Evolutionary conservation across 30 jellyfish, hydroid and myxozoan species (phyloP).

Genomic region (Hydractinia echinata): DNA sequence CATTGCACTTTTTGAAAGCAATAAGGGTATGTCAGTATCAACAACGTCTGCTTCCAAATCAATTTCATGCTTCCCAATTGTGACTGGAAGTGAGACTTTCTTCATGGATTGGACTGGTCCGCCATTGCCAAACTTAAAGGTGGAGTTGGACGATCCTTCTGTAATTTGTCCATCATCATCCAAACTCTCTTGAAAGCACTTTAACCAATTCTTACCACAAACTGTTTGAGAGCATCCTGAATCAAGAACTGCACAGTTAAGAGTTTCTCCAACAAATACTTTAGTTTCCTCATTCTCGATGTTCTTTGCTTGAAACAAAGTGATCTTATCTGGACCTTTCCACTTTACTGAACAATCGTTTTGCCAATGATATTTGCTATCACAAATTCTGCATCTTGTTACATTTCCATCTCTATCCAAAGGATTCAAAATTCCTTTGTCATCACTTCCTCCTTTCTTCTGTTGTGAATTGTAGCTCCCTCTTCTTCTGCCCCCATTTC

Average conservation of each 20-base stretch:
- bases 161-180: constrained; percentile 1
- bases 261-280: too few species aligned
- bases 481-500: constrained; percentile 18
- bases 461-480: constrained; percentile 20
- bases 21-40: constrained; percentile 42
- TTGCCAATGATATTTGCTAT: constrained; percentile 36
- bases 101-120: constrained; percentile 12
- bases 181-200: constrained; percentile 26
- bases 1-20: constrained; percentile 38
- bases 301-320: too few species aligned
- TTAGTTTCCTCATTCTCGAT: too few species aligned
- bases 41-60: constrained; percentile 34
- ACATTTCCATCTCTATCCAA: constrained; percentile 28
- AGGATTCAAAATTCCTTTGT: constrained; percentile 24
- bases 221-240: too few species aligned
- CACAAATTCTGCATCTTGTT: not conserved
- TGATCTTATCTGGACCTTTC: constrained; percentile 12
- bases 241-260: too few species aligned
- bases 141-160: constrained; percentile 37
- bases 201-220: too few species aligned
- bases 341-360: constrained; percentile 34
- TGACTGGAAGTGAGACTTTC: constrained; percentile 30
- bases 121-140: constrained; percentile 51
- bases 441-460: constrained; percentile 32
- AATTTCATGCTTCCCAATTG: constrained; percentile 19